A percentile compares a stretch with the other conserved stretches of the same genome.
These are phyloP conservation scores for Spheniscus mendiculus DNA, from an alignment of 2,113 vertebrate species.

Conservation along the genomic window DNA sequence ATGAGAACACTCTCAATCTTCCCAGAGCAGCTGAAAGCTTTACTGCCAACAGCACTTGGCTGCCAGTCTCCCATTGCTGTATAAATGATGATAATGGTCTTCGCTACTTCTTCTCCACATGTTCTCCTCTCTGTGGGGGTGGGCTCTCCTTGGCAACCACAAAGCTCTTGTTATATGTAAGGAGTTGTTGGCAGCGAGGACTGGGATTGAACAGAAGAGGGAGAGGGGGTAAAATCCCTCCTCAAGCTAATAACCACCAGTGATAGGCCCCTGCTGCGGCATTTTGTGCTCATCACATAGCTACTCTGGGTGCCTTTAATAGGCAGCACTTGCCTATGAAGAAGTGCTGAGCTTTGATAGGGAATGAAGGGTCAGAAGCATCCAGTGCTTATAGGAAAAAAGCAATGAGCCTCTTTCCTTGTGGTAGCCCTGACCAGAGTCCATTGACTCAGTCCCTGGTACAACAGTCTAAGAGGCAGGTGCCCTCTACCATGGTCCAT, in stretches of 20 bases:
- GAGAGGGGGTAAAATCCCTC: background rate
- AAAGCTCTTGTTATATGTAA: background rate
- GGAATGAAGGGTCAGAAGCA: background rate
- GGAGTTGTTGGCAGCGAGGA: background rate
- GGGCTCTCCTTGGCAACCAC: slow-evolving; percentile 2
- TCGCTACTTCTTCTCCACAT: slow-evolving; percentile 48
- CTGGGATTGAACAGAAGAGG: background rate
- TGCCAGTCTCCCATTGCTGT: slow-evolving; percentile 46
- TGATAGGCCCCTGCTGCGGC: background rate
- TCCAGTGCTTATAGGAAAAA: background rate
- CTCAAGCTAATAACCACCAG: background rate
- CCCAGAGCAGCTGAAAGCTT: slow-evolving; percentile 58
- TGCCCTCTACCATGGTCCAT: background rate
- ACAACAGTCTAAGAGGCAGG: background rate
- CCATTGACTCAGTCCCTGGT: background rate
- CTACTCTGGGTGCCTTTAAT: background rate
- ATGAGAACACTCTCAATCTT: slow-evolving; percentile 24
- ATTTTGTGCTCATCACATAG: background rate
- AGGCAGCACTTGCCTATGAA: background rate
- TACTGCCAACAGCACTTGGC: slow-evolving; percentile 56
- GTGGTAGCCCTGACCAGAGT: background rate
- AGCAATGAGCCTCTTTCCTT: background rate
- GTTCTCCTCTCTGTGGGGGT: background rate
- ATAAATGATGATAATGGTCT: slow-evolving; percentile 54
- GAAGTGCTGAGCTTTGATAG: background rate